Base-by-base conservation (phyloP, 2,888 invertebrate species). In the Harpagoxenus sublaevis region DNA sequence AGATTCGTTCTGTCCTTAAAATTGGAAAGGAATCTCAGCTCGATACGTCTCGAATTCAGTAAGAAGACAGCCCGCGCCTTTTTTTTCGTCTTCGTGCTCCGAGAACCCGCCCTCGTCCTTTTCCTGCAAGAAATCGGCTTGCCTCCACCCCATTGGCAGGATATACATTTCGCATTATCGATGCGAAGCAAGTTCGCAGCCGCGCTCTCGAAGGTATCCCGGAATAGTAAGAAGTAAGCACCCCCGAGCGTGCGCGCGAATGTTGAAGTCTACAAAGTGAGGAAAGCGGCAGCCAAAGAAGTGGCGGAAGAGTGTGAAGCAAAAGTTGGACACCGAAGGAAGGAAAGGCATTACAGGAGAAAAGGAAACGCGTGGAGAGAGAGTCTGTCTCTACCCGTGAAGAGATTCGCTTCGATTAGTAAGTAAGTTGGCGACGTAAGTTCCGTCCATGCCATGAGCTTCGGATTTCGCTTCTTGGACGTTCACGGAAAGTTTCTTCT, bases 161-260 rank as follows among this genome's bases (percentile, higher is more conserved):
- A 88, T 87, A 90, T 78, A 79, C 85, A 66, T 82, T 63, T 63
- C 73, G 86, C 89, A 90, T 90, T 90, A 90, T 90, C 90, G 87
- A 90, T 90, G 90, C 90, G 86, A 87, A 86, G 85, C 89, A 86
- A 89, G 90, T 89, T 85, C 86, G 83, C 86, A 28, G 85, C 88
- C 84, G 88, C 86, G 90, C 90, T 90, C 89, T 90, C 87, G 90
- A 90, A 86, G 89, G 90, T 89, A 90, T 89, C 86, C 83, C 51
- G 84, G 87, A 89, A 90, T 86, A 85, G 89, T 85, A 88, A 89
- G 88, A 83, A 88, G 83, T 83, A 74, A 79, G 68, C 74, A 86
- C 89, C 66, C 31, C 70, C 82, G 88, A 83, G 77, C 75, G 89
- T 57, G 83, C 81, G 79, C 63, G 77, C 74, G 60, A 79, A 79